phyloP scores from a whole-genome alignment of 1,140 invertebrate species.

The Drosophila arawakana region DNA sequence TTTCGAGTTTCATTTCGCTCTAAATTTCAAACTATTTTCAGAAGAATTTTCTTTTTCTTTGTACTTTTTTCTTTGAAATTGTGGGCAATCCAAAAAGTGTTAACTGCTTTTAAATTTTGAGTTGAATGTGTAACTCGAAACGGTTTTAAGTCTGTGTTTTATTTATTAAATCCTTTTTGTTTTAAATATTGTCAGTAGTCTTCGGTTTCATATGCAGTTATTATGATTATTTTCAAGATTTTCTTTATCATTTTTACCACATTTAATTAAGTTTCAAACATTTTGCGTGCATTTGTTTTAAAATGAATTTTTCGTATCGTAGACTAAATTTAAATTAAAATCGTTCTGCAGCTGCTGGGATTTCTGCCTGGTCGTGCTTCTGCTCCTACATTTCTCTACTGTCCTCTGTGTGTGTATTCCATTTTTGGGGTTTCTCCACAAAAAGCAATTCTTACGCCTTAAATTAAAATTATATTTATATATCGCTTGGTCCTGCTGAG shows the following conservation, averaged over 20 bases:
- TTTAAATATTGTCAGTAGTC: constrained; percentile 81
- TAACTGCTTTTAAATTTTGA: background rate
- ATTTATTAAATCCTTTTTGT: constrained; percentile 32
- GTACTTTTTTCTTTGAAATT: background rate
- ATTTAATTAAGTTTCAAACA: constrained; percentile 23
- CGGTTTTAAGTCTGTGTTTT: constrained; percentile 27
- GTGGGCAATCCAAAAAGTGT: background rate
- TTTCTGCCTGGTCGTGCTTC: constrained; percentile 8
- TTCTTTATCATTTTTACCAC: constrained; percentile 1
- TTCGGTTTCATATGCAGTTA: constrained; percentile 67
- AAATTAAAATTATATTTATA: constrained; percentile 83
- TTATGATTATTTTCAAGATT: constrained; percentile 18
- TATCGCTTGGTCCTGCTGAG: constrained; percentile 33
- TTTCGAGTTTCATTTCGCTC: background rate
- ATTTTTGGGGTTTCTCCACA: constrained; percentile 35
- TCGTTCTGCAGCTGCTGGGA: constrained; percentile 43
- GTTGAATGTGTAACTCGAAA: background rate
- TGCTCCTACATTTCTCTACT: no score
- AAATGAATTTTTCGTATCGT: constrained; percentile 64
- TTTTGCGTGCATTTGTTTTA: constrained; percentile 47
- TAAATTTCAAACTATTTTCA: background rate
- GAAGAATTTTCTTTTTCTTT: background rate
- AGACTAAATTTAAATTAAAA: constrained; percentile 80
- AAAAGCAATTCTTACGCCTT: constrained; percentile 82
- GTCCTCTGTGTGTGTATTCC: no score